Percentiles rank a stretch among this genome's conserved stretches.
Conservation (phyloP, 2,113 vertebrate species). For the Puffinus mauretanicus region DNA sequence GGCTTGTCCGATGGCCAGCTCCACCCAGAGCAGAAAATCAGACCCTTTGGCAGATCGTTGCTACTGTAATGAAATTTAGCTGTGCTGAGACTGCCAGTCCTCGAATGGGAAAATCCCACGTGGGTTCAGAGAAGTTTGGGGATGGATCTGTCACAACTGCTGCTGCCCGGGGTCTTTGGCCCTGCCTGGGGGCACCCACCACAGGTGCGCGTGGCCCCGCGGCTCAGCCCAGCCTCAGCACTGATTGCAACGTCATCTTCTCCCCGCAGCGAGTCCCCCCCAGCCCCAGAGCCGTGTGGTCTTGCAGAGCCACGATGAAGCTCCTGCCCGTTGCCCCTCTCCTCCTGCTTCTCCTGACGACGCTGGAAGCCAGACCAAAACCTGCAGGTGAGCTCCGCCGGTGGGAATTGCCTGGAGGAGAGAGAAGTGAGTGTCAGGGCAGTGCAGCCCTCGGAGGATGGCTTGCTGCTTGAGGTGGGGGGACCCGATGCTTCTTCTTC, state of each 20-base stretch:
- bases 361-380: constrained; percentile 68
- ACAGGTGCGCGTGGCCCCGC: rapidly evolving
- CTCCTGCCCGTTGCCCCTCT: constrained; percentile 40
- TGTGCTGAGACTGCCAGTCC: not conserved
- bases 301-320: constrained; percentile 57
- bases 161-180: not conserved
- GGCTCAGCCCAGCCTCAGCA: not conserved
- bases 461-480: not conserved
- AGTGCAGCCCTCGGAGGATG: rapidly evolving
- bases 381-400: constrained; percentile 57
- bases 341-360: constrained; percentile 70
- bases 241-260: not conserved
- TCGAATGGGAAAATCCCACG: not conserved
- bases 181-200: not conserved
- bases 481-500: not conserved
- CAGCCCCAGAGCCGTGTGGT: not conserved
- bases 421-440: not conserved
- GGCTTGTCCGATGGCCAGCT: constrained; percentile 60
- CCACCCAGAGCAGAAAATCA: constrained; percentile 60
- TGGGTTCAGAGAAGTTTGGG: not conserved
- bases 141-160: not conserved
- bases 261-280: not conserved
- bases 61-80: constrained; percentile 29
- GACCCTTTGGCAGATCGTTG: not conserved
- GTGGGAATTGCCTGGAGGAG: not conserved